Evolutionary conservation across 2,888 invertebrate species (phyloP), one percentile per base, ranked within the genome.

Genomic region (Calameuta filiformis): DNA sequence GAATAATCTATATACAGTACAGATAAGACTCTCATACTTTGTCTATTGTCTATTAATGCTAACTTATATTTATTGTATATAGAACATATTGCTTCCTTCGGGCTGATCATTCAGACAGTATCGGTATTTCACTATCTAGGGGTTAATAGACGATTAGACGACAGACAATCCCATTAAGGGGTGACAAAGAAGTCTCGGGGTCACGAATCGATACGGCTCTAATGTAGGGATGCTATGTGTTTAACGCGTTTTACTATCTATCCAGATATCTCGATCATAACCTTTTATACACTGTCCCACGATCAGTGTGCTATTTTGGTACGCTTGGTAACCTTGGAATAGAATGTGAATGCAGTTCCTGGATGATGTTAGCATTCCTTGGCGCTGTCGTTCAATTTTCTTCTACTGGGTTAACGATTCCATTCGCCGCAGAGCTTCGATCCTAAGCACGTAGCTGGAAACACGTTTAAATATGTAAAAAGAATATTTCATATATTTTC

Each of bases 101-200:
- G 23, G 40, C 15, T 56, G 6, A 56, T 56, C 80, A 77, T 81
- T 80, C 79, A 83, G 75, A 77, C 80, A 81, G 80, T 80, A 80
- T 81, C 79, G 76, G 1, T 23, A 23, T 84, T 81, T 79, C 79
- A 56, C 79, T 79, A 76, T 69, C 37, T n/a, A 80, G 80, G 81
- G 87, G 86, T 87, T 87, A 87, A 90, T 82, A 84, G 82, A 81
- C 85, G 84, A 86, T 89, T 84, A 84, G 80, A 80, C 81, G 82
- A 77, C 79, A 77, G 79, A 77, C 81, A 82, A 85, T 82, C 81
- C 80, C 74, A 79, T 85, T 85, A 84, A 80, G 84, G 83, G 86
- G 84, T 80, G 83, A 81, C 79, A 40, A 1, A 56, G 40, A 56
- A 56, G 30, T 79, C 78, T 80, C 80, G 78, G 69, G 80, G 77